Base-by-base conservation (phyloP, 2,113 vertebrate species). In the Nothobranchius furzeri region DNA sequence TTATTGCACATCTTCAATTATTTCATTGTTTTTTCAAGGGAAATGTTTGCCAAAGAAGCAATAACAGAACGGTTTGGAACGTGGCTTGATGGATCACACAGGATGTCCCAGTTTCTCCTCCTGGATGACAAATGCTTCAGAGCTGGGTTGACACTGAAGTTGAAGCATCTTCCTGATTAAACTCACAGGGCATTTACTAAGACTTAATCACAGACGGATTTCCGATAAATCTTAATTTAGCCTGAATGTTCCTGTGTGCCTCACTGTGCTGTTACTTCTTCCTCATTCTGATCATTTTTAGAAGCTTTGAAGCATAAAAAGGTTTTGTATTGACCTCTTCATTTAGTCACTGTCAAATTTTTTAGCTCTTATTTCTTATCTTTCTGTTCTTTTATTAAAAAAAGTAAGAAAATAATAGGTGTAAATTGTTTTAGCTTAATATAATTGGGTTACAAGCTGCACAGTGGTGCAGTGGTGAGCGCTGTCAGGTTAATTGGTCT, bases 41-140 rank as follows among this genome's bases (percentile, higher is more conserved):
- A 72, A 46, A 48, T 45, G 20, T 69, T 58, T 36, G 49, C 20
- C 30, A 14, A n/a, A 43, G 47, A 53, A 36, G 56, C 14, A 65
- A 76, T 76, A 62, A 73, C 63, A 76, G 48, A 40, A 12, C 10
- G 14, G n/a, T 7, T 36, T 58, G 51, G 73, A 70, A 61, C 57
- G 57, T 20, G 25, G 61, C 24, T 30, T 50, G 51, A 15, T 59
- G 15, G 64, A n/a, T 6, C 43, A 72, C 13, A 14, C 48, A 43
- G 42, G 65, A 35, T 46, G 63, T 57, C 43, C 53, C 47, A 24
- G 47, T 79, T 65, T 79, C 62, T 35, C 61, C 62, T 67, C 65
- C 70, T 70, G 48, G 25, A 59, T 53, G 60, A 58, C 37, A 45
- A 53, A 50, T 43, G 48, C 37, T 49, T 70, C 9, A n/a, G 9